Conservation (phyloP, 2,888 invertebrate species). For the Diadegma fenestrale region DNA sequence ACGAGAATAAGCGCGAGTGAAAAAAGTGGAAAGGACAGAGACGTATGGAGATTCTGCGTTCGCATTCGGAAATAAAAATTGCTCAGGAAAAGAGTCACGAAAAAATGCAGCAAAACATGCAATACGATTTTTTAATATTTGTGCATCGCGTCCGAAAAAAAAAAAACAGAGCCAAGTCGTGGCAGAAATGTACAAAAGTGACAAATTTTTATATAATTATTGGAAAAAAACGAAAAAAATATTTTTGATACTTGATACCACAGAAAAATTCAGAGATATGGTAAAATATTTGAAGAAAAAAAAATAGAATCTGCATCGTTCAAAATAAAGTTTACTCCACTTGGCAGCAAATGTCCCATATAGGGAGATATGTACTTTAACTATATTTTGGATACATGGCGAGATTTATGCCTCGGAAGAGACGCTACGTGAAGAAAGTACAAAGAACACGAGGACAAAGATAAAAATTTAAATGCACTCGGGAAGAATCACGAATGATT, state of each 20-base stretch:
- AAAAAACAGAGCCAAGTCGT: neutral
- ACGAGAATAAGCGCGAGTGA: neutral
- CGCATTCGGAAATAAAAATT: neutral
- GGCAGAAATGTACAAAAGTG: neutral
- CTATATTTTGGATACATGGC: slow-evolving; percentile 34
- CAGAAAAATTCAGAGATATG: neutral
- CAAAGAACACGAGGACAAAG: slow-evolving; percentile 54
- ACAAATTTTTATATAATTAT: neutral
- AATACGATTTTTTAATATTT: neutral
- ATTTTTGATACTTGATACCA: neutral
- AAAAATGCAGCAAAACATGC: neutral
- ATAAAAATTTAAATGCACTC: slow-evolving; percentile 61
- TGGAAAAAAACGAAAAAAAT: neutral
- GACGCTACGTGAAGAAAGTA: slow-evolving; percentile 57
- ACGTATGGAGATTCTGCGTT: neutral
- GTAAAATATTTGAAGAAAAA: neutral
- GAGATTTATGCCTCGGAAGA: slow-evolving; percentile 56
- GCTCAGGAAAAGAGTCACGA: neutral
- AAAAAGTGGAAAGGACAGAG: neutral
- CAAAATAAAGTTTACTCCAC: slow-evolving; percentile 6
- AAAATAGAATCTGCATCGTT: slow-evolving; percentile 2
- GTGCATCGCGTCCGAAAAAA: neutral
- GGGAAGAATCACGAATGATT: slow-evolving; percentile 51
- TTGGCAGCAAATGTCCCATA: slow-evolving; percentile 33
- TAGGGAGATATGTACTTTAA: slow-evolving; percentile 3